phyloP scores from a whole-genome alignment of 1,140 invertebrate genomes.

The Hesperophylax magnus region DNA sequence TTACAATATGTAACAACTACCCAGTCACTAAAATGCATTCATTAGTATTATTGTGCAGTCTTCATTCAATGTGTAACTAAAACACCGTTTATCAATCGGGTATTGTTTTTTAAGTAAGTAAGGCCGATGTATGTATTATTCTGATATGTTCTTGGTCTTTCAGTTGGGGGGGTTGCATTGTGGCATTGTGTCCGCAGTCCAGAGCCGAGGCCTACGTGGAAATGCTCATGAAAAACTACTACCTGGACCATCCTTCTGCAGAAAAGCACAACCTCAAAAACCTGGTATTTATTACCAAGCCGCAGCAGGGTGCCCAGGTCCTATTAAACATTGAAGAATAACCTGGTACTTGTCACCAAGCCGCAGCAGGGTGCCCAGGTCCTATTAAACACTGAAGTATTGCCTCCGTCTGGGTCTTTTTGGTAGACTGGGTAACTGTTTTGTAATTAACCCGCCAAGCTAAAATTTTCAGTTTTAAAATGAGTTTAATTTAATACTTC shows the following conservation, averaged over 20 bases:
- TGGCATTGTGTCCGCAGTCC: slow-evolving; percentile 83
- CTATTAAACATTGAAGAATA: background rate
- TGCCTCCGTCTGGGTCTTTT: no score
- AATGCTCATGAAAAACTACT: slow-evolving; percentile 80
- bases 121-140: no score
- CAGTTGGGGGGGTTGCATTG: slow-evolving; percentile 97
- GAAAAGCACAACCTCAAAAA: slow-evolving; percentile 61
- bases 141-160: slow-evolving; percentile 35
- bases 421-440: no score
- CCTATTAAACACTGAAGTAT: background rate
- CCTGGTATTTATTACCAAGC: slow-evolving; percentile 75
- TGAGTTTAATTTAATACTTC: no score
- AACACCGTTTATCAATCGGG: no score
- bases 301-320: slow-evolving; percentile 70
- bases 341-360: slow-evolving; percentile 73
- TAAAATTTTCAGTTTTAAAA: no score
- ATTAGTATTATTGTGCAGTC: no score
- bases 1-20: no score
- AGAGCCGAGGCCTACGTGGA: slow-evolving; percentile 80
- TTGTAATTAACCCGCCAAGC: no score
- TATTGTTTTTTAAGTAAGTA: no score
- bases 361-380: slow-evolving; percentile 72
- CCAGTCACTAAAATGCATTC: no score
- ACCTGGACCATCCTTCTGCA: slow-evolving; percentile 67
- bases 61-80: no score